Evolutionary conservation across 2,113 vertebrate species (phyloP).

Genomic region (Triplophysa siluroides): DNA sequence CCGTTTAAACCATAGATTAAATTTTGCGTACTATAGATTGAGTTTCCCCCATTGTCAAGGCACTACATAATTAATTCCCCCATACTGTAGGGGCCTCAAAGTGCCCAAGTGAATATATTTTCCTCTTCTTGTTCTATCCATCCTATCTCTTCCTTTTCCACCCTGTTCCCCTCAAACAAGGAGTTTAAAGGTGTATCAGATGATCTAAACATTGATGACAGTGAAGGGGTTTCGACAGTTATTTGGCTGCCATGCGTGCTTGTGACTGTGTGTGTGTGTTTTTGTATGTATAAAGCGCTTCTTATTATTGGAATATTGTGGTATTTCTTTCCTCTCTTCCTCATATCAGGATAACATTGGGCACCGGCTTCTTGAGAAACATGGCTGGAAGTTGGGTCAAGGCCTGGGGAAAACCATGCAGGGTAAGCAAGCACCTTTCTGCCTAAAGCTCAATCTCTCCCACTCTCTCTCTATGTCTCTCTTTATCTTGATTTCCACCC

Average conservation of each 20-base stretch:
- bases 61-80: not conserved
- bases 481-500: slow-evolving; percentile 5
- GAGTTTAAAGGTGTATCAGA: slow-evolving; percentile 74
- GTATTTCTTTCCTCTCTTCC: slow-evolving; percentile 96
- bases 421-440: slow-evolving; percentile 81
- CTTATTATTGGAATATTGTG: slow-evolving; percentile 99
- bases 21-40: slow-evolving; percentile 7
- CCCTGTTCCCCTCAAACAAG: slow-evolving; percentile 61
- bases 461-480: slow-evolving; percentile 3
- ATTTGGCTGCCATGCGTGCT: slow-evolving; percentile 67
- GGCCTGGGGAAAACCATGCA: slow-evolving; percentile 98
- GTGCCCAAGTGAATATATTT: slow-evolving; percentile 27
- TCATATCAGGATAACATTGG: slow-evolving; percentile 99
- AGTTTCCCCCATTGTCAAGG: not conserved
- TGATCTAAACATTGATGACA: slow-evolving; percentile 56
- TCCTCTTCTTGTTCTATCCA: slow-evolving; percentile 15
- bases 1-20: slow-evolving; percentile 7
- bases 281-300: slow-evolving; percentile 81
- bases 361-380: slow-evolving; percentile 99
- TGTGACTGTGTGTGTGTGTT: slow-evolving; percentile 72
- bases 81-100: slow-evolving; percentile 2
- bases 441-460: not conserved
- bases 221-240: slow-evolving; percentile 65
- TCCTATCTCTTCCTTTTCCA: slow-evolving; percentile 51
- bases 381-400: slow-evolving; percentile 99